These are phyloP conservation scores for Pilophorus perplexus DNA, from an alignment of 2,888 invertebrate genomes.

Conservation along the genomic window DNA sequence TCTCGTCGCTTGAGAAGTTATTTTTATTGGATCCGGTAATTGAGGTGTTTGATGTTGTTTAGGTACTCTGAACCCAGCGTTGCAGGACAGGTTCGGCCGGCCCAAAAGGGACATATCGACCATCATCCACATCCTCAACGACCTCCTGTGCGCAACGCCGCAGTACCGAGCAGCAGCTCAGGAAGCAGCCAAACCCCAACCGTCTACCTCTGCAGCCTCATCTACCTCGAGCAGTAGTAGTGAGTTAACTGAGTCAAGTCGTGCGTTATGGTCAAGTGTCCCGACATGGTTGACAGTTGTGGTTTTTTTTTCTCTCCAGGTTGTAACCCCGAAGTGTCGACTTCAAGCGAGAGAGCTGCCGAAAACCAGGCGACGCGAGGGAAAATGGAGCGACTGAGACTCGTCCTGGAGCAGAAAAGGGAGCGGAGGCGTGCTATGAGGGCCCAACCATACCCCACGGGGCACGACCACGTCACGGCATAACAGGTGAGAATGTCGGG, in stretches of 20 bases:
- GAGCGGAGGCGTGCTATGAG: constrained; percentile 65
- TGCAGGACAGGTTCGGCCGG: constrained; percentile 86
- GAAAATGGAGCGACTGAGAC: constrained; percentile 80
- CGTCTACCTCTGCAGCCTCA: constrained; percentile 19
- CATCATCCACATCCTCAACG: constrained; percentile 92
- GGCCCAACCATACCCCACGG: constrained; percentile 57
- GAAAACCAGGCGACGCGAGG: constrained; percentile 73
- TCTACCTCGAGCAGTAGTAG: constrained; percentile 6
- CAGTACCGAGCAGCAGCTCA: constrained; percentile 56
- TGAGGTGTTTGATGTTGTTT: no score
- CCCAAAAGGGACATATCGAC: constrained; percentile 93
- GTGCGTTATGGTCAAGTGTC: not conserved
- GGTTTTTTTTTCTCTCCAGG: not conserved
- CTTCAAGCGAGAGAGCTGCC: constrained; percentile 19
- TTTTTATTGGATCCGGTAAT: no score
- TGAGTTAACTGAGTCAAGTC: no score
- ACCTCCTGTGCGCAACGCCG: constrained; percentile 82
- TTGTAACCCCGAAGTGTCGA: constrained; percentile 27
- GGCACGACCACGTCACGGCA: constrained; percentile 44
- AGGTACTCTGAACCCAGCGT: constrained; percentile 87
- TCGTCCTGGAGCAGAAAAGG: constrained; percentile 87
- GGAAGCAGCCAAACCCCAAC: constrained; percentile 44
- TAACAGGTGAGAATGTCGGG: constrained; percentile 45
- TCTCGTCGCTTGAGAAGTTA: no score
- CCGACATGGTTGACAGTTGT: not conserved